A percentile compares a stretch with the other conserved stretches of the same genome.
Evolutionary conservation across 2,797 vertebrate species (phyloP).

Genomic region (Etheostoma perlongum): DNA sequence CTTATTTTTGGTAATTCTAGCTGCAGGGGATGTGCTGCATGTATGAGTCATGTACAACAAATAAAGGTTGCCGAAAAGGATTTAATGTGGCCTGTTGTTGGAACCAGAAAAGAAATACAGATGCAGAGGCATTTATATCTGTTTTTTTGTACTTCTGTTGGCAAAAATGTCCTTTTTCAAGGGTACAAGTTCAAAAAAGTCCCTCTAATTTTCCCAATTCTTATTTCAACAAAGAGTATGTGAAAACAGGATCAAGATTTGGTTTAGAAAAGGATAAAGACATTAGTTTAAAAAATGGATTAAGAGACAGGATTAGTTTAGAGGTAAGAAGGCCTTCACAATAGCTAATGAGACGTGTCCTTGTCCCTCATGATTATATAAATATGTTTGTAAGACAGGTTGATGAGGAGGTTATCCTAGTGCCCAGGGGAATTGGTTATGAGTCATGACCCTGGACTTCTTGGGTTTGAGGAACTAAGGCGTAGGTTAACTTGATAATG

Average conservation of each 20-base stretch:
- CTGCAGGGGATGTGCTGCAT: constrained; percentile 31
- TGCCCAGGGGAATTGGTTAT: constrained; percentile 15
- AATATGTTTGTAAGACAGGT: constrained; percentile 8
- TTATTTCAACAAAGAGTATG: background rate
- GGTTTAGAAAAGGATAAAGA: constrained; percentile 2
- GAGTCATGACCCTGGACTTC: constrained; percentile 8
- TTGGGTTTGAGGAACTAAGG: constrained; percentile 14
- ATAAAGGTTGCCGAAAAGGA: constrained; percentile 17
- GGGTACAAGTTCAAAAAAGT: background rate
- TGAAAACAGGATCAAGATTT: constrained; percentile 1
- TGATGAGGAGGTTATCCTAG: constrained; percentile 37
- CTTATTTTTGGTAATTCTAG: constrained; percentile 35
- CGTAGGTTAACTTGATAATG: constrained; percentile 26
- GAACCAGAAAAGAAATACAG: constrained; percentile 10
- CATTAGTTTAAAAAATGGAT: constrained; percentile 7
- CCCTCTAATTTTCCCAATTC: background rate
- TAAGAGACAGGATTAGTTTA: constrained; percentile 21
- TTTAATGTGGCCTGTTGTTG: background rate
- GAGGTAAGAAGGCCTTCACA: constrained; percentile 8
- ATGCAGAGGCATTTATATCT: background rate
- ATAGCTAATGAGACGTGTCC: constrained; percentile 14
- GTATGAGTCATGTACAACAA: constrained; percentile 31
- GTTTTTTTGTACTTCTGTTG: background rate
- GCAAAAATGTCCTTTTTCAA: background rate
- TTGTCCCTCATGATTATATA: constrained; percentile 1